phyloP scores from a whole-genome alignment of 1,140 invertebrate genomes.

The Dermatophagoides farinae region DNA sequence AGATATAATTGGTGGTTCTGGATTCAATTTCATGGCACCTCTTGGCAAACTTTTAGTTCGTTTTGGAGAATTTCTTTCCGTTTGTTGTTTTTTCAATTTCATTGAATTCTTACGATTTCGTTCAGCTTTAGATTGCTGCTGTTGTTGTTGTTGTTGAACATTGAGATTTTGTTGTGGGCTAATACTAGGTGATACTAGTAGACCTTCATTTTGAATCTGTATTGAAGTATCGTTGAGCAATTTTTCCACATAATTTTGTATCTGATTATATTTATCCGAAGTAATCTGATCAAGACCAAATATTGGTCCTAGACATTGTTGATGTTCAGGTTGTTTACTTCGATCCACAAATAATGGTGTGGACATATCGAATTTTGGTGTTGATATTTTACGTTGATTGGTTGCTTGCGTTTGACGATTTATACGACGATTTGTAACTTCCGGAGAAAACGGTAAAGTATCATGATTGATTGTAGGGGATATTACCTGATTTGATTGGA shows the following conservation, averaged over 20 bases:
- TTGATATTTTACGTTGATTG: neutral
- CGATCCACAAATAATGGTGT: too few relatives aligned
- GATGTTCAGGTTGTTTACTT: too few relatives aligned
- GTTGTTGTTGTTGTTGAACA: too few relatives aligned
- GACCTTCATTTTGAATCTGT: neutral
- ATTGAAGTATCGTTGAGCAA: neutral
- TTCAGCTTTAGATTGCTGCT: too few relatives aligned
- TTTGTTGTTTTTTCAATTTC: too few relatives aligned
- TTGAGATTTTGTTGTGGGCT: neutral
- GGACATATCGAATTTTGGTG: neutral
- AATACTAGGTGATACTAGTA: neutral
- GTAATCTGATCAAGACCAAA: neutral
- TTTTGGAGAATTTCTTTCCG: too few relatives aligned
- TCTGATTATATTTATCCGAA: neutral
- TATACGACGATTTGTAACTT: neutral
- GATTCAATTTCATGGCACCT: too few relatives aligned
- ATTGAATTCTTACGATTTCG: too few relatives aligned
- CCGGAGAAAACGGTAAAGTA: neutral
- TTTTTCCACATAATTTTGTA: slow-evolving; percentile 9
- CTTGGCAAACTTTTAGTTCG: too few relatives aligned
- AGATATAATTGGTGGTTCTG: too few relatives aligned
- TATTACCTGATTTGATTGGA: neutral
- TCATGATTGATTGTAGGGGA: neutral
- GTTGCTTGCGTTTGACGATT: neutral
- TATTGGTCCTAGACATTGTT: neutral